Percentiles rank a stretch among this genome's conserved stretches.
Evolutionary conservation across 2,888 invertebrate species (phyloP).

Genomic region (Malachius bipustulatus): DNA sequence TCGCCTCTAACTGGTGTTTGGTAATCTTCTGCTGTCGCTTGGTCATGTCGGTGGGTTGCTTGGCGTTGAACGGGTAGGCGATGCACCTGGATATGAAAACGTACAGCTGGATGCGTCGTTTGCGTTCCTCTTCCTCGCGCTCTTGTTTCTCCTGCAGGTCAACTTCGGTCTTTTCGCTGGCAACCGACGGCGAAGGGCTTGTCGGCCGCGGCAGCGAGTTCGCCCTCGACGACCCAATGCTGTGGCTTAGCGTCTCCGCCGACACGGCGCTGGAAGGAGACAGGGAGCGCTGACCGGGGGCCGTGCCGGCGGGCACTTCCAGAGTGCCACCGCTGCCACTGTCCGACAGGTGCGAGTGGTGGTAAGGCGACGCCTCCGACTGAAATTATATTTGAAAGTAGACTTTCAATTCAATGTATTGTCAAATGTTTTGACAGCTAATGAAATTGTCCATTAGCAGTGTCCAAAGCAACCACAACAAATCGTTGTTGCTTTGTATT

Average conservation of each 20-base stretch:
- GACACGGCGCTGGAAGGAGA: conserved; percentile 50
- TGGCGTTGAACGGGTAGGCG: conserved; percentile 98
- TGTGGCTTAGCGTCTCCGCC: conserved; percentile 48
- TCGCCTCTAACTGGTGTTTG: conserved; percentile 88
- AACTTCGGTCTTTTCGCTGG: conserved; percentile 77
- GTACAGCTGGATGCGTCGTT: conserved; percentile 88
- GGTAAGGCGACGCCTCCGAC: conserved; percentile 36
- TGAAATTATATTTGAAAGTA: conserved; percentile 22
- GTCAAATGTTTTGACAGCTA: no score
- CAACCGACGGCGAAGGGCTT: conserved; percentile 85
- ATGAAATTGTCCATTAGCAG: no score
- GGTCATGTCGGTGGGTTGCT: conserved; percentile 98
- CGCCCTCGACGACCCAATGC: conserved; percentile 47
- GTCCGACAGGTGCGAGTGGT: conserved; percentile 32
- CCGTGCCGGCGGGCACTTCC: conserved; percentile 36
- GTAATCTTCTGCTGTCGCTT: conserved; percentile 90
- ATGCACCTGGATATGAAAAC: conserved; percentile 97
- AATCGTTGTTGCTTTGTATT: no score
- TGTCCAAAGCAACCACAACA: no score
- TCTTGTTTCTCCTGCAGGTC: conserved; percentile 87
- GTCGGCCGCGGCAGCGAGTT: conserved; percentile 65
- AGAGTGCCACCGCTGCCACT: conserved; percentile 33
- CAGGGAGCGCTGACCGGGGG: conserved; percentile 38
- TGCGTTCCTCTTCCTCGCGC: conserved; percentile 91
- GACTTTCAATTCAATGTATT: no score